Evolutionary conservation across 92 coral and sea anemone genomes (phyloP).

Genomic region (Phymanthus crucifer): DNA sequence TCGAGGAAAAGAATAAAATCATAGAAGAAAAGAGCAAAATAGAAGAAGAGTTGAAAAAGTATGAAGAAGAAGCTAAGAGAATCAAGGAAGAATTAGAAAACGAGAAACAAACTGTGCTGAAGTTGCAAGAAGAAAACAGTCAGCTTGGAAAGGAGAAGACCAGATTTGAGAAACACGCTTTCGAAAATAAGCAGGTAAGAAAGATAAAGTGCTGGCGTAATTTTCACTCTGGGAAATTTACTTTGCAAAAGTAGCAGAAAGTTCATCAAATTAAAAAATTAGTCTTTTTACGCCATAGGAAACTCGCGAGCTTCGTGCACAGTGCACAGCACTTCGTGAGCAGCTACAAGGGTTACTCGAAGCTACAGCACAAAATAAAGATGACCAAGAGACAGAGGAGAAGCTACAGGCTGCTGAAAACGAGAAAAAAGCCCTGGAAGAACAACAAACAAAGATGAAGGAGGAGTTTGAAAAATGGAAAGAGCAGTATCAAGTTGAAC

Average conservation of each 20-base stretch:
- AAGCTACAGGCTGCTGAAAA: conserved; percentile 84
- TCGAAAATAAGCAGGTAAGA: conserved; percentile 91
- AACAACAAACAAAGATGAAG: conserved; percentile 79
- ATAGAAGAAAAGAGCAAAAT: conserved; percentile 52
- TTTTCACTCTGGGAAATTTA: not conserved
- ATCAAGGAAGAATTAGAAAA: conserved; percentile 63
- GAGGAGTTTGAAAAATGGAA: conserved; percentile 91
- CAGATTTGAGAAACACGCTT: conserved; percentile 84
- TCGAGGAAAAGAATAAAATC: conserved; percentile 35
- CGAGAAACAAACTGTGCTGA: conserved; percentile 55
- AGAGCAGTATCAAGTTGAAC: conserved; percentile 80
- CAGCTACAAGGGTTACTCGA: conserved; percentile 87
- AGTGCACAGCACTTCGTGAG: conserved; percentile 74
- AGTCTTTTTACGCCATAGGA: conserved; percentile 42
- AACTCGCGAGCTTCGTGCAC: conserved; percentile 86
- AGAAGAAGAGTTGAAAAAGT: conserved; percentile 65
- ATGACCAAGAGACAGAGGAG: conserved; percentile 82
- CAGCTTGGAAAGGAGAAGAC: conserved; percentile 75
- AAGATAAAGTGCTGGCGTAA: not conserved
- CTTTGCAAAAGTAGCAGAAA: not conserved
- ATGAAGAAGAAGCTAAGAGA: conserved; percentile 58
- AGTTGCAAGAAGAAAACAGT: conserved; percentile 66
- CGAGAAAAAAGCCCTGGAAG: conserved; percentile 81
- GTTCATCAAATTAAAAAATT: not conserved
- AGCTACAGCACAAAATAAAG: conserved; percentile 63